Percentiles rank a stretch among this genome's conserved stretches.
Evolutionary conservation across 2,113 vertebrate genomes (phyloP).

Genomic region (Eleginops maclovinus): DNA sequence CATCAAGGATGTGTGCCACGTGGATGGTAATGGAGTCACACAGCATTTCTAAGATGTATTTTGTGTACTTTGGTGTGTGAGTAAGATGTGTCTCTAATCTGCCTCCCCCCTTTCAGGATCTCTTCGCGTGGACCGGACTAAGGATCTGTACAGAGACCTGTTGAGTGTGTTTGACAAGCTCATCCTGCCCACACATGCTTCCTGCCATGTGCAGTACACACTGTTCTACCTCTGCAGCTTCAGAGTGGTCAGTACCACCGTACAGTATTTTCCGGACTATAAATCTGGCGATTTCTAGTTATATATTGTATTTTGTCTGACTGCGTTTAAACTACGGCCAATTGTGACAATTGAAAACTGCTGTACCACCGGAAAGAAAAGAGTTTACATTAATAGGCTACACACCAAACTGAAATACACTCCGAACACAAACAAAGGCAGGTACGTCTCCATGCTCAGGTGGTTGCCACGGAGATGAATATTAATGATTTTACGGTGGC

Average conservation of each 20-base stretch:
- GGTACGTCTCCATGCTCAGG: too few species aligned
- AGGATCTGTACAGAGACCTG: slow-evolving; percentile 92
- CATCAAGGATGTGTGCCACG: slow-evolving; percentile 88
- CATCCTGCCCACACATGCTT: slow-evolving; percentile 94
- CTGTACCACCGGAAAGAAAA: too few species aligned
- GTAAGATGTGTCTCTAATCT: neutral
- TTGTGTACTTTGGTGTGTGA: neutral
- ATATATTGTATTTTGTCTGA: too few species aligned
- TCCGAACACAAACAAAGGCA: too few species aligned
- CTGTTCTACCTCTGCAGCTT: slow-evolving; percentile 98
- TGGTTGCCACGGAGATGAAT: too few species aligned
- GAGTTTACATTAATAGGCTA: too few species aligned
- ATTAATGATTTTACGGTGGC: too few species aligned
- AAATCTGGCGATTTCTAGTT: too few species aligned
- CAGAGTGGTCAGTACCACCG: slow-evolving; percentile 91
- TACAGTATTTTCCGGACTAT: too few species aligned
- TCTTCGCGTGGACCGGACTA: slow-evolving; percentile 86
- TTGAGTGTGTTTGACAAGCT: slow-evolving; percentile 93
- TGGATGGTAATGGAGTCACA: slow-evolving; percentile 81
- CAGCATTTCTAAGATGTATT: neutral
- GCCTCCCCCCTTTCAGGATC: slow-evolving; percentile 76
- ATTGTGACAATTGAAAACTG: too few species aligned
- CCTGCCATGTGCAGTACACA: slow-evolving; percentile 92
- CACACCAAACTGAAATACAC: too few species aligned
- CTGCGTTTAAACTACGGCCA: too few species aligned